A percentile compares a stretch with the other conserved stretches of the same genome.
phyloP scores from a whole-genome alignment of 2,888 invertebrate genomes.

The Brenthis daphne region DNA sequence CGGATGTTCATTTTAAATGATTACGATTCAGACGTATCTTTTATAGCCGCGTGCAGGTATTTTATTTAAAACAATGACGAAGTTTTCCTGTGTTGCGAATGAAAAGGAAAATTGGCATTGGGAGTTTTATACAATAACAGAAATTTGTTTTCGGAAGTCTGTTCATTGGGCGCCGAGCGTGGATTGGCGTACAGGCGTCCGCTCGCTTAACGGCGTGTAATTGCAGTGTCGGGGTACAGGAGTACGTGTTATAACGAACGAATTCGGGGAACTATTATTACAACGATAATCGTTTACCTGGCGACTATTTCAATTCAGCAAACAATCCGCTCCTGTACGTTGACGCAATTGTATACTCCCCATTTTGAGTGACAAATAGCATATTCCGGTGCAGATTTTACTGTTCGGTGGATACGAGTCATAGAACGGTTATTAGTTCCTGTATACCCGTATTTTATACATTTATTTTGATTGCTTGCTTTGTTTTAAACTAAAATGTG shows the following conservation, averaged over 20 bases:
- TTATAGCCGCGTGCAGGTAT: conserved; percentile 37
- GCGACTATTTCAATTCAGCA: conserved; percentile 60
- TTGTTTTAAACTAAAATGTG: too few species aligned
- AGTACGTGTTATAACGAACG: conserved; percentile 53
- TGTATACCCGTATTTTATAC: background rate
- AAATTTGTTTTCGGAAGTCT: conserved; percentile 24
- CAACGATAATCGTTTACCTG: conserved; percentile 66
- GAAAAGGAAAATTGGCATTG: conserved; percentile 24
- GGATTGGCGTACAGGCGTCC: conserved; percentile 25
- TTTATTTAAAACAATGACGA: conserved; percentile 39
- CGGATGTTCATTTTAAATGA: conserved; percentile 39
- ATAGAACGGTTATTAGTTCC: conserved; percentile 22
- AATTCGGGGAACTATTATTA: conserved; percentile 54
- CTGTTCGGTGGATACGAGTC: conserved; percentile 23
- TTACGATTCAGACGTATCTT: conserved; percentile 35
- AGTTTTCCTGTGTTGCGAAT: conserved; percentile 9
- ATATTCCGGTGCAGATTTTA: conserved; percentile 26
- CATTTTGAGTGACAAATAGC: conserved; percentile 51
- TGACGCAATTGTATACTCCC: conserved; percentile 68
- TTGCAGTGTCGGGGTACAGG: conserved; percentile 52
- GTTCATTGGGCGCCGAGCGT: conserved; percentile 25
- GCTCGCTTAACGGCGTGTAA: conserved; percentile 57
- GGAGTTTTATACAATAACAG: conserved; percentile 28
- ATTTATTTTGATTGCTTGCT: too few species aligned
- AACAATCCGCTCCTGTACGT: conserved; percentile 49